Conservation (phyloP, 2,113 vertebrate species). For the Microcebus lehilahytsara region DNA sequence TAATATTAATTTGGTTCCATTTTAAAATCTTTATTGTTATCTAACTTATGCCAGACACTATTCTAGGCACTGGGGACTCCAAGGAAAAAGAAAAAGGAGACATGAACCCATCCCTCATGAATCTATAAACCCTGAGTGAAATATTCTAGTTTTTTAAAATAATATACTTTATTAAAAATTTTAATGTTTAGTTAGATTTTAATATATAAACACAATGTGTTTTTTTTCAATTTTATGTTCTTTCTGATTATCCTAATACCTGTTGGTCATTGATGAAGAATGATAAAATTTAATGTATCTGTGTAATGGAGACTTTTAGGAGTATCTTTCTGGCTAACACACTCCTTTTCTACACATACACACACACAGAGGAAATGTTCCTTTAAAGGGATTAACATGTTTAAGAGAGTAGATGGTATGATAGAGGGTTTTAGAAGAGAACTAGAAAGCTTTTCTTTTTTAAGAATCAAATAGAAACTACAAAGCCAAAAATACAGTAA, state of each 20-base stretch:
- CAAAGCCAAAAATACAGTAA: not conserved
- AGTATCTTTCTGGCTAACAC: not conserved
- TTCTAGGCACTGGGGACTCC: not conserved
- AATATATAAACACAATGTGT: not conserved
- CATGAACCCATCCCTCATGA: not conserved
- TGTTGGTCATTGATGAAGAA: not conserved
- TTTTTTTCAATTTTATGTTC: not conserved
- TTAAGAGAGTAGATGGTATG: not conserved
- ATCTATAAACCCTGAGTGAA: not conserved
- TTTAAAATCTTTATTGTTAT: not conserved
- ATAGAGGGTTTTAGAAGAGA: not conserved
- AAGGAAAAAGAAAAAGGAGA: not conserved
- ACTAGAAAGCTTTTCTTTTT: not conserved
- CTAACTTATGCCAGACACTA: not conserved
- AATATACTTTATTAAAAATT: not conserved
- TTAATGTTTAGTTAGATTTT: constrained; percentile 12
- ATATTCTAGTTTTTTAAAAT: not conserved
- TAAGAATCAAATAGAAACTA: constrained; percentile 19
- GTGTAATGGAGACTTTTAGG: not conserved
- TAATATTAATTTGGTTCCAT: not conserved
- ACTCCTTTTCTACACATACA: not conserved
- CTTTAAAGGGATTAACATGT: not conserved
- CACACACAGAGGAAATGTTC: not conserved
- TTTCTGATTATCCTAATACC: not conserved
- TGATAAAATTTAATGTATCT: not conserved